Base-by-base conservation (phyloP, 2,888 invertebrate genomes). In the Xanthorhoe spadicearia region DNA sequence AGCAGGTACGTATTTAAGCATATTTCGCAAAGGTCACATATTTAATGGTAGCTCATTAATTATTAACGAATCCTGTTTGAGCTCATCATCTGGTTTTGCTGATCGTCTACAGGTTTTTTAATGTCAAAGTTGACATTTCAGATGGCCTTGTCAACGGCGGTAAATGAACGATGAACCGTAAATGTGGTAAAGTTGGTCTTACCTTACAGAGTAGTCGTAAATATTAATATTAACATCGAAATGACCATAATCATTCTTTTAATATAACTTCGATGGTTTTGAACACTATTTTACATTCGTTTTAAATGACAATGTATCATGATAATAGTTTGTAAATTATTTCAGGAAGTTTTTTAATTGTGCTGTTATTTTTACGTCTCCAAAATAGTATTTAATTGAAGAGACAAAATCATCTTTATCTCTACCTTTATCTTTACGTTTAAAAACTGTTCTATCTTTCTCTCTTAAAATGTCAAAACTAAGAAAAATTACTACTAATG, bases 61-160 rank as follows among this genome's bases (percentile, higher is more conserved):
- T 51, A 59, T 48, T 66, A 56, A 50, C 51, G 57, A 69, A 68
- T 73, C 69, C 73, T 71, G 69, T 69, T 71, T 50, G 23, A 54
- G 23, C 68, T 71, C 65, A 69, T 70, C 70, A 48, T 53, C 54
- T 52, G 18, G 48, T 82, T 82, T 83, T 71, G 82, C 79, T 81
- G 82, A 75, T 60, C 53, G 62, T 62, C 4, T 69, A 80, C 83
- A 69, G 68, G 80, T 82, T 84, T 77, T 70, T 61, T 76, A 88
- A 88, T 88, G 87, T 85, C 87, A 88, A 81, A 88, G 87, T 83
- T 88, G 83, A 84, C 79, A 79, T 77, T 59, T 74, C 79, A 75
- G 70, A 76, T 74, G 80, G 79, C 87, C 88, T 89, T 86, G 87
- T 54, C 70, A 80, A 83, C 83, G 79, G 78, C 75, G 73, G 74